Percentiles rank a stretch among this genome's conserved stretches.
Conservation (phyloP, 2,797 vertebrate genomes). For the Nyctalus aviator region DNA sequence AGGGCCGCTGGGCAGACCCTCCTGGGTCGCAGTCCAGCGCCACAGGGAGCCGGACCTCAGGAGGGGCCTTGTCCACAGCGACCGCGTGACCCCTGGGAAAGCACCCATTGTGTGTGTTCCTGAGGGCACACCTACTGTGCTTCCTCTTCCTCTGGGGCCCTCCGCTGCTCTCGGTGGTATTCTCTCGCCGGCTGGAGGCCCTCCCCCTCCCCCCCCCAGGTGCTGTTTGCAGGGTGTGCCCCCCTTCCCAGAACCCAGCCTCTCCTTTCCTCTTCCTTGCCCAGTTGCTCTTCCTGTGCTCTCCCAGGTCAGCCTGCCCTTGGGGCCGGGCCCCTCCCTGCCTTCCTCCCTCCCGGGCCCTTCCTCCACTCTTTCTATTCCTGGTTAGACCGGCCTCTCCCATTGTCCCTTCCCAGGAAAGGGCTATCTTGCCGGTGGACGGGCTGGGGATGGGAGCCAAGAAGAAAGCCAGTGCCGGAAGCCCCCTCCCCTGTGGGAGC, state of each 20-base stretch:
- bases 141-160: background rate
- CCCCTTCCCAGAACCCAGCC: constrained; percentile 76
- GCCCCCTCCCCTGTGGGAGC: background rate
- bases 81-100: background rate
- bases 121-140: background rate
- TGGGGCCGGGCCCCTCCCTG: constrained; percentile 24
- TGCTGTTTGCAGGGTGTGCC: constrained; percentile 28
- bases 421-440: constrained; percentile 45
- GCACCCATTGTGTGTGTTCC: background rate
- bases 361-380: constrained; percentile 75
- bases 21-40: background rate
- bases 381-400: constrained; percentile 59
- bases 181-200: background rate
- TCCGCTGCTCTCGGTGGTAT: background rate
- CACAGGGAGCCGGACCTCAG: fast-evolving
- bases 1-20: background rate
- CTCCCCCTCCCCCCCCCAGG: background rate
- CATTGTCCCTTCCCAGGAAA: constrained; percentile 79
- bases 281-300: constrained; percentile 77
- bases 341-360: constrained; percentile 64
- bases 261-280: constrained; percentile 80
- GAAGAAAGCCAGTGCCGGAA: constrained; percentile 53
- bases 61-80: background rate
- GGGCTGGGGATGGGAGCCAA: background rate
- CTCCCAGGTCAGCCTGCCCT: constrained; percentile 55